These are phyloP conservation scores for Macrochelys suwanniensis DNA, from an alignment of 2,797 vertebrate species.

Conservation along the genomic window DNA sequence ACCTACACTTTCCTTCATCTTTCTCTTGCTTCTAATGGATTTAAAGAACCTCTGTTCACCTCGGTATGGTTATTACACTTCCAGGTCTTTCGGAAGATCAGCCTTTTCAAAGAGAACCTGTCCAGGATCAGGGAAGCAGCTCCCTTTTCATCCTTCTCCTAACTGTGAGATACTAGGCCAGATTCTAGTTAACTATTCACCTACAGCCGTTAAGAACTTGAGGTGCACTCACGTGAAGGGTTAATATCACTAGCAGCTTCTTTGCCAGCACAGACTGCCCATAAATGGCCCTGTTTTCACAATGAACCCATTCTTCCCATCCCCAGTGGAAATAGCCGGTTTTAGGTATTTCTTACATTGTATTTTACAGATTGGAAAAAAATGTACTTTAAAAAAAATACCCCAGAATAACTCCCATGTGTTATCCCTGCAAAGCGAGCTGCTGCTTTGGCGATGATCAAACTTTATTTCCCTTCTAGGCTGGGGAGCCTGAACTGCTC, in stretches of 20 bases:
- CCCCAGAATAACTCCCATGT: accelerated
- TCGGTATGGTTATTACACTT: background rate
- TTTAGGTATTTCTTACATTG: background rate
- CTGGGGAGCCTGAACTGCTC: background rate
- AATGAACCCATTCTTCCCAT: background rate
- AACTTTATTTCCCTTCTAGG: too few species aligned
- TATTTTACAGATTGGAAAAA: background rate
- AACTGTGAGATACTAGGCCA: too few species aligned
- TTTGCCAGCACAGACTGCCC: background rate
- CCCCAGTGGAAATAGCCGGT: background rate
- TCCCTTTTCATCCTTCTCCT: background rate
- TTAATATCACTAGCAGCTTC: accelerated
- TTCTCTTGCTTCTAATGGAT: background rate
- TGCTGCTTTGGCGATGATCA: background rate
- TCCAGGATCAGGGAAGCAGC: background rate
- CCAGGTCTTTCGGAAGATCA: background rate
- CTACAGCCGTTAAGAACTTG: accelerated
- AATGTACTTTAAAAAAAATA: background rate
- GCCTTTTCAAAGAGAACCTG: background rate
- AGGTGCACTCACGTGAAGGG: background rate
- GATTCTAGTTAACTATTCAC: background rate
- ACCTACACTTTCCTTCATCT: background rate
- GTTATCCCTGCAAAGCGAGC: accelerated
- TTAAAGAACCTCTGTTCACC: background rate
- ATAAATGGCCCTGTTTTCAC: background rate